phyloP scores from a whole-genome alignment of 2,888 invertebrate species.

The Conomelus anceps region DNA sequence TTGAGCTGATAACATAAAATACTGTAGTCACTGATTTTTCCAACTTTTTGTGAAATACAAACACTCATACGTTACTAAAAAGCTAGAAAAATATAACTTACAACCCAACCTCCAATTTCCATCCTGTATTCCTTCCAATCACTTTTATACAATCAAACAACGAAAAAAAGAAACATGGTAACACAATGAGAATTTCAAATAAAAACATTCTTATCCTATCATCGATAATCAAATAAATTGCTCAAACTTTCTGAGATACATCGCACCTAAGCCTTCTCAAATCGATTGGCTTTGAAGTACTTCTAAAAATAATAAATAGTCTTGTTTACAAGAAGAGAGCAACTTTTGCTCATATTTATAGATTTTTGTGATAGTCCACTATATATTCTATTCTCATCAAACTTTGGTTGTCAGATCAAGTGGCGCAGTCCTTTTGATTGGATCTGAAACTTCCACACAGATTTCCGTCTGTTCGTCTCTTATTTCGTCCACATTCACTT shows the following conservation, averaged over 20 bases:
- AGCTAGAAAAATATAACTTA: too few species aligned
- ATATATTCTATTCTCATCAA: constrained; percentile 17
- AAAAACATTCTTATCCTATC: neutral
- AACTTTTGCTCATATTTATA: neutral
- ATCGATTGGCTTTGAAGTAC: neutral
- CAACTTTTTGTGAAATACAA: too few species aligned
- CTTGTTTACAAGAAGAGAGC: neutral
- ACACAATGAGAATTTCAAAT: neutral
- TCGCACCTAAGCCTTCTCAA: neutral
- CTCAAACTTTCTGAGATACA: neutral
- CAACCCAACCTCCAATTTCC: too few species aligned
- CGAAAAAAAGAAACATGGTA: neutral
- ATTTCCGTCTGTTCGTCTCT: neutral
- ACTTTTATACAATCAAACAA: too few species aligned
- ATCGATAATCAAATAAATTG: neutral
- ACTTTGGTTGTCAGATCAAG: constrained; percentile 33
- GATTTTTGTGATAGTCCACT: neutral
- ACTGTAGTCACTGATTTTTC: too few species aligned
- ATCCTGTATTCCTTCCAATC: too few species aligned
- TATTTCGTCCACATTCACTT: constrained; percentile 30
- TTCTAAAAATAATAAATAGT: neutral
- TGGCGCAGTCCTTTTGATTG: constrained; percentile 26
- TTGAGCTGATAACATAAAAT: too few species aligned
- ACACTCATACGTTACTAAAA: too few species aligned
- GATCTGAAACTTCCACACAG: constrained; percentile 12